Percentiles rank a stretch among this genome's conserved stretches.
Conservation (phyloP, 2,888 invertebrate genomes). For the Congeria kusceri region DNA sequence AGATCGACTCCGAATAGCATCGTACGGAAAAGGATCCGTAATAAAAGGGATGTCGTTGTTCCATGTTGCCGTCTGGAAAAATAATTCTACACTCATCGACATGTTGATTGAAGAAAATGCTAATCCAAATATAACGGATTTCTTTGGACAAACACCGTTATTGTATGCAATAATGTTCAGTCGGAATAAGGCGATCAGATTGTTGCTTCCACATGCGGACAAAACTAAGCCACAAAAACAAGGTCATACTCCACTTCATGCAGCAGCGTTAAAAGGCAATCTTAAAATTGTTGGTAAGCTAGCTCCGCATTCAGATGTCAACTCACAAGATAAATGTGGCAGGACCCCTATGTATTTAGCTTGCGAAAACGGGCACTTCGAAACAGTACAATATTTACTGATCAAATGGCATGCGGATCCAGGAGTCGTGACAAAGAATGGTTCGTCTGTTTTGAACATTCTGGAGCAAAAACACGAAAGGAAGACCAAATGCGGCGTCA, state of each 20-base stretch:
- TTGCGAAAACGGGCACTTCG: too few relatives aligned
- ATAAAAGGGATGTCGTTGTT: conserved; percentile 19
- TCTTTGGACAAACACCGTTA: conserved; percentile 33
- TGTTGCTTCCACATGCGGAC: conserved; percentile 9
- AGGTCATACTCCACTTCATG: conserved; percentile 41
- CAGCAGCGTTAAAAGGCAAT: conserved; percentile 9
- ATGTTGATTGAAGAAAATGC: conserved; percentile 6
- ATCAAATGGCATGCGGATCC: too few relatives aligned
- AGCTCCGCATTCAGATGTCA: too few relatives aligned
- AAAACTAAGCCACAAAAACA: conserved; percentile 27
- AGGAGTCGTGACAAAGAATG: too few relatives aligned
- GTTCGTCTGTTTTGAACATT: too few relatives aligned
- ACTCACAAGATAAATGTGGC: too few relatives aligned
- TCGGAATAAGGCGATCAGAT: background rate
- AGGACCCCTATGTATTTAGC: too few relatives aligned
- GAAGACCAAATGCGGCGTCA: too few relatives aligned
- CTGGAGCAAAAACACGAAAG: too few relatives aligned
- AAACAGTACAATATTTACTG: too few relatives aligned
- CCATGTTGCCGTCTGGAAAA: conserved; percentile 25
- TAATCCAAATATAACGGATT: conserved; percentile 37
- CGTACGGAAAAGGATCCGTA: conserved; percentile 16
- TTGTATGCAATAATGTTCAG: conserved; percentile 19
- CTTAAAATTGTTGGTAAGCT: too few relatives aligned
- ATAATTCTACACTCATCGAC: conserved; percentile 8
- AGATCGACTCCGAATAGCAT: background rate